Conservation (phyloP, 23 tunicate species). For the Clavelina lepadiformis region DNA sequence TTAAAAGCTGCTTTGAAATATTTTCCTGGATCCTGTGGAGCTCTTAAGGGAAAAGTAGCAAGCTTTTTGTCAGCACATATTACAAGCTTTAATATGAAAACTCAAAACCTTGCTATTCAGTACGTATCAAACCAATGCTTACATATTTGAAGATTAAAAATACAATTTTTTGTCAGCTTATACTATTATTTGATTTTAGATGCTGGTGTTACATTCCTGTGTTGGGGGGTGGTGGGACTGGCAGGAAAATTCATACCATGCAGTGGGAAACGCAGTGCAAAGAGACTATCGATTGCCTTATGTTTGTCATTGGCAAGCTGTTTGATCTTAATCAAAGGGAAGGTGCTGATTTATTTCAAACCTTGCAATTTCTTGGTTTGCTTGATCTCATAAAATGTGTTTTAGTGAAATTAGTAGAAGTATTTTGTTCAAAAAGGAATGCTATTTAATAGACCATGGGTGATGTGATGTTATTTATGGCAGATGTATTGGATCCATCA, state of each 20-base stretch:
- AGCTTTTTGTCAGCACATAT: slow-evolving; percentile 26
- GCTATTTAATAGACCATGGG: no score
- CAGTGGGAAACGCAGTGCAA: slow-evolving; percentile 64
- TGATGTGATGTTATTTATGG: not conserved
- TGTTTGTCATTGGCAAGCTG: not conserved
- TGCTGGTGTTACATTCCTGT: slow-evolving; percentile 66
- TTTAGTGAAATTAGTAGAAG: no score
- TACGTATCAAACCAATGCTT: slow-evolving; percentile 3
- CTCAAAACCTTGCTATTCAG: slow-evolving; percentile 27
- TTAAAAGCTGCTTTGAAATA: slow-evolving; percentile 33
- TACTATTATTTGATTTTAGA: slow-evolving; percentile 14
- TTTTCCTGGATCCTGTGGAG: slow-evolving; percentile 61
- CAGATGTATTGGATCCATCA: slow-evolving; percentile 21
- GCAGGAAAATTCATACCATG: slow-evolving; percentile 35
- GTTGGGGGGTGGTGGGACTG: slow-evolving; percentile 77
- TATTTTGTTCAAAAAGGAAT: no score
- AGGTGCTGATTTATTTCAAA: no score
- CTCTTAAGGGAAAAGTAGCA: slow-evolving; percentile 37
- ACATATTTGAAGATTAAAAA: not conserved
- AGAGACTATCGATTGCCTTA: slow-evolving; percentile 23
- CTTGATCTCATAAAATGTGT: no score
- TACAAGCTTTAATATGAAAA: not conserved
- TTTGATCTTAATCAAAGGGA: slow-evolving; percentile 11
- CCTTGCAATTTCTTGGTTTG: no score
- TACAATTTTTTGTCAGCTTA: not conserved